Percentiles rank a stretch among this genome's conserved stretches.
Evolutionary conservation across 2,888 invertebrate species (phyloP).

Genomic region (Cylindroiulus punctatus): DNA sequence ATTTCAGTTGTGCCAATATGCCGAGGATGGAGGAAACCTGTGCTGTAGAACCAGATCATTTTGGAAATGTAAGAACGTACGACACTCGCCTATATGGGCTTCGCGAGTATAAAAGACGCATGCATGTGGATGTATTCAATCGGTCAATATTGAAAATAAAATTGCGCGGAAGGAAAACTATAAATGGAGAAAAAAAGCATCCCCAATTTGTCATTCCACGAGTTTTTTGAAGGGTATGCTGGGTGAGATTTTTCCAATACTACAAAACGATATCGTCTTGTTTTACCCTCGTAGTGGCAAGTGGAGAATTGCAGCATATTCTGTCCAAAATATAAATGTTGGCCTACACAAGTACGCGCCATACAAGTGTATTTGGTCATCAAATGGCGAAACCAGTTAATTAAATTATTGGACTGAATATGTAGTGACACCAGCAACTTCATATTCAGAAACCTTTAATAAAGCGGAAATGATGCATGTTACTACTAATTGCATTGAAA

Average conservation of each 20-base stretch:
- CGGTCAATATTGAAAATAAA: conserved; percentile 36
- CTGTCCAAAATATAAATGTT: not conserved
- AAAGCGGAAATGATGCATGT: too few species aligned
- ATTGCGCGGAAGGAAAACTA: conserved; percentile 8
- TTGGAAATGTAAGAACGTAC: not conserved
- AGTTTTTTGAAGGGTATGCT: not conserved
- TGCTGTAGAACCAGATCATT: not conserved
- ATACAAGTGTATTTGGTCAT: not conserved
- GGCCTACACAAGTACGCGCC: too few species aligned
- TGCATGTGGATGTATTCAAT: not conserved
- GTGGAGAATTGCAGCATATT: not conserved
- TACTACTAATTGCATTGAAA: too few species aligned
- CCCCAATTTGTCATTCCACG: not conserved
- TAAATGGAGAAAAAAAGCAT: not conserved
- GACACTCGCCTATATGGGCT: not conserved
- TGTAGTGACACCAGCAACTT: too few species aligned
- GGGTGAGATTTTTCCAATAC: not conserved
- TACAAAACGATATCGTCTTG: not conserved
- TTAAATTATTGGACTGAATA: too few species aligned
- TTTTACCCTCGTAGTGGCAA: not conserved
- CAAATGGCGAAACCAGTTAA: not conserved
- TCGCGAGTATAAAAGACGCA: not conserved
- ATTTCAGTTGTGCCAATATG: conserved; percentile 16
- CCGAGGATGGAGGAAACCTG: not conserved
- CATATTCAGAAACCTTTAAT: too few species aligned